Evolutionary conservation across 2,113 vertebrate species (phyloP), one percentile per base, ranked within the genome.

Genomic region (Corythornis vintsioides): DNA sequence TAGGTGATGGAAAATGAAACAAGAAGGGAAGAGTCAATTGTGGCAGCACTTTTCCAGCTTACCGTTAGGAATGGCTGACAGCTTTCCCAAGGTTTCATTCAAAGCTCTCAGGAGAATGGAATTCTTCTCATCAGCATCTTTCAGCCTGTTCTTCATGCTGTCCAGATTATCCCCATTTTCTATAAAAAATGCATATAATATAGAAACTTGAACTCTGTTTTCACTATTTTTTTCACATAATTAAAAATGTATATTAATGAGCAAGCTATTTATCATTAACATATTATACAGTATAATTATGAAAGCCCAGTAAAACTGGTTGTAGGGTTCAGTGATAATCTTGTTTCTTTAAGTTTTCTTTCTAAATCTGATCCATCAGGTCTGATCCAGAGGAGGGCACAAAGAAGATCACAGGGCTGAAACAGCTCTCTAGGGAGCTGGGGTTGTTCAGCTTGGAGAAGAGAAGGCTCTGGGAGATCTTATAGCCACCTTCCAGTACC

Each of bases 21-120:
- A 35, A 90, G 33, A 11, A 7, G 13, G 21, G 63, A n/a, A 29
- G 22, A 75, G 40, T 55, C 17, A 66, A 65, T 69, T 10, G 18
- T 40, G 48, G 25, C 25, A 61, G 59, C 15, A 59, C 16, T 84
- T 42, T 66, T 87, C n/a, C 33, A 63, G 67, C 97, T 97, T 98
- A 99, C 99, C 99, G 0, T 98, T 98, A 78, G 99, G 98, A 95
- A 99, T 98, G 57, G 98, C 96, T 76, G 97, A 96, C 83, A 99
- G 97, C 69, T 98, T 99, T 89, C 96, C 98, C 94, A 99, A 91
- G 81, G 98, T 99, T 95, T 98, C 98, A 75, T 99, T 99, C 96
- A 99, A 94, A 82, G 97, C 95, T 97, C 90, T 98, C 89, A 98
- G 95, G 88, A 99, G 96, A 85, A 98, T 95, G 81, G 97, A 97